phyloP scores from a whole-genome alignment of 2,797 vertebrate species.

The Rhinella marina region DNA sequence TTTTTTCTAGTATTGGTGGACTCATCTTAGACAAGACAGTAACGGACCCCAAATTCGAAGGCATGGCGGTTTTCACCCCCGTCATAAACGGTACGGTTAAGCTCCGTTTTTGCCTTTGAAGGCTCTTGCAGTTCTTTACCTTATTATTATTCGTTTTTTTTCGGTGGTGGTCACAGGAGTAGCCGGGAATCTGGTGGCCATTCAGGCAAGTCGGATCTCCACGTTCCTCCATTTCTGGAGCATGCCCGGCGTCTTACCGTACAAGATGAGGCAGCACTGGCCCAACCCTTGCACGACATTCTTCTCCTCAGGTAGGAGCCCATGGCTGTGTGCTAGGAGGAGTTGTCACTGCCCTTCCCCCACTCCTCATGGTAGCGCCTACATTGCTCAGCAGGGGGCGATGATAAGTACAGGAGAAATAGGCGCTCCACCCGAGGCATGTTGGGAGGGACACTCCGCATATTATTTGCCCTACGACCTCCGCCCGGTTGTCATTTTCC shows the following conservation, averaged over 20 bases:
- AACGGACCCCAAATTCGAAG: conserved; percentile 84
- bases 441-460: not conserved
- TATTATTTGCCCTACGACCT: not conserved
- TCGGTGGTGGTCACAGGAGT: conserved; percentile 78
- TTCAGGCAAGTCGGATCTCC: conserved; percentile 94
- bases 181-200: conserved; percentile 93
- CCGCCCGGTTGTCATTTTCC: not conserved
- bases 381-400: not conserved
- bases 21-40: conserved; percentile 93
- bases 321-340: too few relatives aligned
- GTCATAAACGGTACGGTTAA: conserved; percentile 87
- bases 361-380: not conserved
- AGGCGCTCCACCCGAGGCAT: not conserved
- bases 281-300: conserved; percentile 88
- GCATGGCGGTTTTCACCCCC: conserved; percentile 94
- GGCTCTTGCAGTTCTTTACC: not conserved
- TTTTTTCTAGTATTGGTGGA: conserved; percentile 83
- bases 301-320: conserved; percentile 84
- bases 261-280: conserved; percentile 90
- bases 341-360: not conserved
- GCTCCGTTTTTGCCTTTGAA: not conserved
- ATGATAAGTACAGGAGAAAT: not conserved
- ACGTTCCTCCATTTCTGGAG: conserved; percentile 94
- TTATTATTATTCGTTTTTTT: not conserved
- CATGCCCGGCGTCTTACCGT: conserved; percentile 88